A percentile compares a stretch with the other conserved stretches of the same genome.
phyloP scores from a whole-genome alignment of 2,888 invertebrate genomes.

The Philonicus albiceps region DNA sequence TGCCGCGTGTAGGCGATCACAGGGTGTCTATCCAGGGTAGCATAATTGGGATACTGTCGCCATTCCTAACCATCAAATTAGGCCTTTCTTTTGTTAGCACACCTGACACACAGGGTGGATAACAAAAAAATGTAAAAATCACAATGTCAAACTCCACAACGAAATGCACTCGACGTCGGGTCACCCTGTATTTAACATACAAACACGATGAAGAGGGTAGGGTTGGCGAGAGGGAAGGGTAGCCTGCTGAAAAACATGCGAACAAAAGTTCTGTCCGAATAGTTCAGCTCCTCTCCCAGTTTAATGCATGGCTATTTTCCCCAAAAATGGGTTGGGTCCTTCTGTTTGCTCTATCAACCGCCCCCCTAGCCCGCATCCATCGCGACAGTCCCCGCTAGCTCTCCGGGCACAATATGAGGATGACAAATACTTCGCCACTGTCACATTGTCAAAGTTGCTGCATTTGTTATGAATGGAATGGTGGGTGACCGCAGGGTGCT shows the following conservation, averaged over 20 bases:
- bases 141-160: background rate
- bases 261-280: background rate
- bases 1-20: background rate
- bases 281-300: background rate
- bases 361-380: background rate
- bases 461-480: conserved; percentile 29
- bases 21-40: background rate
- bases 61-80: background rate
- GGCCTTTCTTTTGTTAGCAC: conserved; percentile 13
- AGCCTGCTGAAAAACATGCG: background rate
- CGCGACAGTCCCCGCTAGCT: background rate
- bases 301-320: background rate
- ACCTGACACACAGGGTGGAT: background rate
- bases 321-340: background rate
- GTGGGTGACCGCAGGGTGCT: conserved; percentile 29
- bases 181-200: background rate
- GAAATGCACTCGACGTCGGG: background rate
- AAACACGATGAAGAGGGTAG: background rate
- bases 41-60: background rate
- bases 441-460: conserved; percentile 32
- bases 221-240: background rate
- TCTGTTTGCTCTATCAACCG: background rate
- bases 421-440: conserved; percentile 30
- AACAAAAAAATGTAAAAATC: background rate
- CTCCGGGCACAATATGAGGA: conserved; percentile 17